Conservation (phyloP, 2,888 invertebrate species). For the Sminthurinus aureus region DNA sequence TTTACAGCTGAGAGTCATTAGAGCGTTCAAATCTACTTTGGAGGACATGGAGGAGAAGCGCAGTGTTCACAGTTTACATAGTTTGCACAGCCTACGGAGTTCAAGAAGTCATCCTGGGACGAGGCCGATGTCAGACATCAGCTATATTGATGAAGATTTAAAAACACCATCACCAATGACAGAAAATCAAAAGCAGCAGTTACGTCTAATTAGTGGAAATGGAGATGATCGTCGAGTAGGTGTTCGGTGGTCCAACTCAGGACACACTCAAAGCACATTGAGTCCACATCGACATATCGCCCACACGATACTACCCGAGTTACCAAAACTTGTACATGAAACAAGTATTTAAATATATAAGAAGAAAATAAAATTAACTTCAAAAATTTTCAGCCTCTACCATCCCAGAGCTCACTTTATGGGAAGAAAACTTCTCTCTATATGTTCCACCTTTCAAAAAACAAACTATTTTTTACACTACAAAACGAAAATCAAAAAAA, state of each 20-base stretch:
- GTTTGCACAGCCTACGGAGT: conserved; percentile 84
- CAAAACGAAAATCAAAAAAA: too few relatives aligned
- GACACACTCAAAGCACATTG: conserved; percentile 51
- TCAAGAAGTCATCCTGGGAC: conserved; percentile 79
- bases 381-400: too few relatives aligned
- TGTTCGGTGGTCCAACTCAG: conserved; percentile 60
- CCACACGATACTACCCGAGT: conserved; percentile 63
- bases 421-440: too few relatives aligned
- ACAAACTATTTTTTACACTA: too few relatives aligned
- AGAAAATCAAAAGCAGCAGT: conserved; percentile 59
- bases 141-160: conserved; percentile 78
- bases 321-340: conserved; percentile 75
- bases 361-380: not conserved
- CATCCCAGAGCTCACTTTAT: too few relatives aligned
- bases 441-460: too few relatives aligned
- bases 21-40: conserved; percentile 99
- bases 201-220: conserved; percentile 33
- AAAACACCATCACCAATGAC: conserved; percentile 65
- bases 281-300: conserved; percentile 60
- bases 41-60: conserved; percentile 99
- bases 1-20: conserved; percentile 99
- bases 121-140: conserved; percentile 82
- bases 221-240: conserved; percentile 51
- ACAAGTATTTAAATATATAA: conserved; percentile 70
- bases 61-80: conserved; percentile 96